Percentiles rank a stretch among this genome's conserved stretches.
Evolutionary conservation across 2,113 vertebrate genomes (phyloP).

Genomic region (Periophthalmus modestus): DNA sequence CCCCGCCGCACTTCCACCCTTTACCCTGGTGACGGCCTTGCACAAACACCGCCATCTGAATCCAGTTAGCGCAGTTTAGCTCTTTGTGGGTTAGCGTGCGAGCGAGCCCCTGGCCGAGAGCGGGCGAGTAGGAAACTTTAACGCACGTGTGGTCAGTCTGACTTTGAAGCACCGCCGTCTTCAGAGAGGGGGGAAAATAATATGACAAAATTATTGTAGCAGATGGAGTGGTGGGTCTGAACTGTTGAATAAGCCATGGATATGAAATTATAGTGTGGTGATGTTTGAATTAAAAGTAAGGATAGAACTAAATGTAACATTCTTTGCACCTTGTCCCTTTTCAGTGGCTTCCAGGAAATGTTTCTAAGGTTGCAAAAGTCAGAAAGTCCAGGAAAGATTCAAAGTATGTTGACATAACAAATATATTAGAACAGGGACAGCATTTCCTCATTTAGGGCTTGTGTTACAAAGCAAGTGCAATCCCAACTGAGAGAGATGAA

Average conservation of each 20-base stretch:
- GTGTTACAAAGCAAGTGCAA: constrained; percentile 38
- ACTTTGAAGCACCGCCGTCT: constrained; percentile 65
- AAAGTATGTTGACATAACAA: constrained; percentile 50
- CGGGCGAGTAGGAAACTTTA: constrained; percentile 70
- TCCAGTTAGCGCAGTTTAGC: constrained; percentile 61
- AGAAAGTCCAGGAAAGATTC: constrained; percentile 18
- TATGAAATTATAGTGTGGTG: constrained; percentile 64
- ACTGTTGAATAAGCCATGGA: constrained; percentile 53
- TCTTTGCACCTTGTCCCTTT: neutral
- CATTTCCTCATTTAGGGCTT: constrained; percentile 45
- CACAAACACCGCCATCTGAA: constrained; percentile 75
- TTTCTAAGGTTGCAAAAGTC: constrained; percentile 30
- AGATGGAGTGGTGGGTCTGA: constrained; percentile 66
- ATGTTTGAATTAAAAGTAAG: constrained; percentile 47
- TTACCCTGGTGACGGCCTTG: constrained; percentile 63
- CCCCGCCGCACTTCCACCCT: constrained; percentile 62
- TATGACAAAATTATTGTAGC: constrained; percentile 73
- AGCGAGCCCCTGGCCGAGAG: constrained; percentile 47
- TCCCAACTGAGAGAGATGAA: constrained; percentile 1
- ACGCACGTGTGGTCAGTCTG: constrained; percentile 70
- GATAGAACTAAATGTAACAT: constrained; percentile 33
- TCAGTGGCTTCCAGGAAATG: constrained; percentile 43
- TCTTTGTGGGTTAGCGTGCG: constrained; percentile 59
- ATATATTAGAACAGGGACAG: constrained; percentile 22
- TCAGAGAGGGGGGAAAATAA: constrained; percentile 44